Conservation (phyloP, 92 coral and sea anemone genomes). For the Porites rus region DNA sequence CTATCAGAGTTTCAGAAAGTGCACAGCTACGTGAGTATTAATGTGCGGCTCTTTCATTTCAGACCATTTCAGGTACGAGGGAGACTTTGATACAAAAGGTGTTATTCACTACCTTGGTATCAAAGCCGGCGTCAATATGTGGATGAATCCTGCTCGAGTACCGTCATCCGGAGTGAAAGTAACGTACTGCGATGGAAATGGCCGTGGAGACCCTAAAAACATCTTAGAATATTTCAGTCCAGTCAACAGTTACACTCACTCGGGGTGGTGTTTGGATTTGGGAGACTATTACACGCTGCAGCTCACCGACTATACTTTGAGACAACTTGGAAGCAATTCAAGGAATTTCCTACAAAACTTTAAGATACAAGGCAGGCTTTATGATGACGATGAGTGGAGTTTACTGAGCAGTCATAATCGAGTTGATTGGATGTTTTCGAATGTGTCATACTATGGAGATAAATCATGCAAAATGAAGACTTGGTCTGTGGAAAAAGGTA, state of each 20-base stretch:
- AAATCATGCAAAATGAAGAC: slow-evolving; percentile 1
- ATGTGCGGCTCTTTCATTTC: too few species aligned
- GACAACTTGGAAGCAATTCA: not conserved
- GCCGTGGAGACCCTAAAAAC: not conserved
- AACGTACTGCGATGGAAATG: not conserved
- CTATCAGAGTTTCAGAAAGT: too few species aligned
- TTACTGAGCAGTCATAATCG: not conserved
- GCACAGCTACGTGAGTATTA: too few species aligned
- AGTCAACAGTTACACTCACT: not conserved
- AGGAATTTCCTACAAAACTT: not conserved
- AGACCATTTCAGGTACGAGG: too few species aligned
- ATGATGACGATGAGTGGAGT: not conserved
- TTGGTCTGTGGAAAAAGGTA: not conserved
- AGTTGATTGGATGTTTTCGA: not conserved
- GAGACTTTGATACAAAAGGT: too few species aligned
- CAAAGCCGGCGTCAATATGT: not conserved
- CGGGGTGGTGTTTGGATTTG: slow-evolving; percentile 2
- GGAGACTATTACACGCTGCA: not conserved
- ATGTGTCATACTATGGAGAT: not conserved
- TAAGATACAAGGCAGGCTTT: not conserved
- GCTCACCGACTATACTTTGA: not conserved
- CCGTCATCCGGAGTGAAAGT: slow-evolving; percentile 1
- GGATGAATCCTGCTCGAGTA: slow-evolving; percentile 1
- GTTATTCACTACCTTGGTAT: not conserved
- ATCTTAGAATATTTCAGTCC: not conserved